Conservation (phyloP, 2,113 vertebrate species). For the Xyrauchen texanus region DNA sequence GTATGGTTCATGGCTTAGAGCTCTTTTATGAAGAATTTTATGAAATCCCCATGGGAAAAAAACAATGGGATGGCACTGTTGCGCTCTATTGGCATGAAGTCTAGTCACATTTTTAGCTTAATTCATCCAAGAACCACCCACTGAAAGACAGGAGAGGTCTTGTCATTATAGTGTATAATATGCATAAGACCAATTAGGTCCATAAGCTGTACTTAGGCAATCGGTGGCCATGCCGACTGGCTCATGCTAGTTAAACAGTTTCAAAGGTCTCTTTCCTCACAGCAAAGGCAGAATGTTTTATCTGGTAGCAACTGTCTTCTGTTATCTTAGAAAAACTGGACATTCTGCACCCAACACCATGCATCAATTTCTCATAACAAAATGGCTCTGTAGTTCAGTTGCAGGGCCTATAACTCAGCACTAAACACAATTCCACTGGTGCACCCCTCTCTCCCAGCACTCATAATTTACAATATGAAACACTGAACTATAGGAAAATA, state of each 20-base stretch:
- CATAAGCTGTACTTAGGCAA: no score
- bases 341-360: background rate
- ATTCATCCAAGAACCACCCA: no score
- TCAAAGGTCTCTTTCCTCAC: background rate
- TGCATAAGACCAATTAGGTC: no score
- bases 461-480: conserved; percentile 51
- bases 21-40: no score
- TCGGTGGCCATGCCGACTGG: no score
- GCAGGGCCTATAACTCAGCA: conserved; percentile 44
- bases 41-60: no score
- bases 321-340: conserved; percentile 14
- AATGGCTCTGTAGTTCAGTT: conserved; percentile 32
- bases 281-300: background rate
- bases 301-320: background rate
- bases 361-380: conserved; percentile 30
- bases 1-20: no score
- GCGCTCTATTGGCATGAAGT: no score
- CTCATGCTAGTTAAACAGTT: background rate
- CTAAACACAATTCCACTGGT: conserved; percentile 39
- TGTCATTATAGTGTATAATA: no score
- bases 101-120: no score
- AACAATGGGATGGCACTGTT: no score
- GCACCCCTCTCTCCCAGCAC: conserved; percentile 14
- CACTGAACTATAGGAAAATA: conserved; percentile 46
- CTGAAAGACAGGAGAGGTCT: no score